Base-by-base conservation (phyloP, 2,797 vertebrate species). In the Gouania willdenowi region DNA sequence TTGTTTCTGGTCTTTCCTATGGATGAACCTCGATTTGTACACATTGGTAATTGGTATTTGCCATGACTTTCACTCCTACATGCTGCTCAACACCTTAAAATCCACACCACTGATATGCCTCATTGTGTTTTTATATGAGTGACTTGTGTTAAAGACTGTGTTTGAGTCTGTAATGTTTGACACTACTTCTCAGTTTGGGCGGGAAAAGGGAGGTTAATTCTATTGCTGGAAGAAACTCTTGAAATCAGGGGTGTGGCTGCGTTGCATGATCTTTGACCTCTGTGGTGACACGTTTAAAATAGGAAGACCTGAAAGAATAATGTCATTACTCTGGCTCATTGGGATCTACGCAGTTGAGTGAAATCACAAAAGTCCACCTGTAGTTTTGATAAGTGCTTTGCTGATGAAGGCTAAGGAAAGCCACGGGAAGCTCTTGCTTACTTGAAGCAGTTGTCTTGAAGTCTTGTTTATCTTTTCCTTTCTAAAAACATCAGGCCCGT, bases 231-330 rank as follows among this genome's bases (percentile, higher is more conserved):
- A 26, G 9, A 59, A 49, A 37, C 43, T 42, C 14, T 39, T 34
- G 3, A 1, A 26, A 26, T 50, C 28, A 43, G 14, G 39, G 37
- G 48, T 29, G 1, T 10, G 8, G 33, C 19, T 15, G 31, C 36
- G 64, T 56, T 70, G 60, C 57, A 42, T 69, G 53, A 44, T 53
- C 6, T 28, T 60, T 33, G 38, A 28, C 50, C 20, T 52, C 24
- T 27, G 33, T 16, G 43, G 21, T 47, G 36, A 19, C 15, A 9
- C 39, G 10, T 29, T 47, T 39, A 51, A 13, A 44, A 64, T 51
- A 55, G 15, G 16, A 40, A 16, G 26, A 28, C 23, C 46, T 30
- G 20, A 21, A 45, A 55, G 23, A 8, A 26, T 38, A 34, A 40
- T 41, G 30, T 31, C 43, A 24, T 37, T 32, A 57, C 21, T 39